Conservation (phyloP, 1,140 invertebrate genomes). For the Sogatella furcifera region DNA sequence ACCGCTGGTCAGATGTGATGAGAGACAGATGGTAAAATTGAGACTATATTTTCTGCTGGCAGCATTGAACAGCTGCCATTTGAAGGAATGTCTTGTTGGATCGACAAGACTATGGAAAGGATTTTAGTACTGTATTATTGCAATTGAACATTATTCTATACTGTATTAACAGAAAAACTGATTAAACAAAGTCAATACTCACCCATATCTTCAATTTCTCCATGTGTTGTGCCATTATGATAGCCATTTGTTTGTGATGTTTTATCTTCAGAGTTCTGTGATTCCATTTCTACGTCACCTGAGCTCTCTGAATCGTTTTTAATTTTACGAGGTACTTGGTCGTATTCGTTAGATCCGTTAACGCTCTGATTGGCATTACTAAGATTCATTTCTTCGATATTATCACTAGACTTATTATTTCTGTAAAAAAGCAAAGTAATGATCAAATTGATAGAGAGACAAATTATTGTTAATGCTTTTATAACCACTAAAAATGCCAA, state of each 20-base stretch:
- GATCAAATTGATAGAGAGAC: too few species aligned
- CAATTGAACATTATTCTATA: too few species aligned
- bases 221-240: constrained; percentile 50
- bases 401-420: constrained; percentile 8
- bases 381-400: constrained; percentile 42
- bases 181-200: constrained; percentile 1
- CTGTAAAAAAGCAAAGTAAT: neutral
- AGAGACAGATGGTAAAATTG: too few species aligned
- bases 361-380: constrained; percentile 34
- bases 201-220: constrained; percentile 31
- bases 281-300: constrained; percentile 46
- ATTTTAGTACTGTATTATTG: too few species aligned
- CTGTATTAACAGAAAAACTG: neutral
- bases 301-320: constrained; percentile 13
- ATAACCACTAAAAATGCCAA: too few species aligned
- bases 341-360: constrained; percentile 34
- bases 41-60: too few species aligned
- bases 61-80: too few species aligned
- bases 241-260: constrained; percentile 39
- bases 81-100: too few species aligned
- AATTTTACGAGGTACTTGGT: constrained; percentile 10
- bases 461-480: too few species aligned
- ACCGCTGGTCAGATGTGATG: too few species aligned
- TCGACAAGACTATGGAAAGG: too few species aligned
- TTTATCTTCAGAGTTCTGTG: constrained; percentile 29